These are phyloP conservation scores for Crematogaster levior DNA, from an alignment of 2,888 invertebrate genomes.

Conservation along the genomic window DNA sequence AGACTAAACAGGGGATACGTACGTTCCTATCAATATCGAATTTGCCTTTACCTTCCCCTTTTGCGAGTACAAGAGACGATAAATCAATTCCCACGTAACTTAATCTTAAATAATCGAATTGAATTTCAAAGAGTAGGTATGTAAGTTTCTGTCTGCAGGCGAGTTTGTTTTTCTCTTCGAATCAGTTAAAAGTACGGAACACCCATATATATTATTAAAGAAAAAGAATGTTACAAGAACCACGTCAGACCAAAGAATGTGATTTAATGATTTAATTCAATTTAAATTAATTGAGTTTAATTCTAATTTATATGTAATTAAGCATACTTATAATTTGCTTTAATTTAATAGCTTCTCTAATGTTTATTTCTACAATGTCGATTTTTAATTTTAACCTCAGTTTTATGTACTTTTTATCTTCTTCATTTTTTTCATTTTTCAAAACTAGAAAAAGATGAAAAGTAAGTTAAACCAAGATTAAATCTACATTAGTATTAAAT, in stretches of 20 bases:
- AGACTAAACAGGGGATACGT: neutral
- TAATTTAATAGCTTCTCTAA: neutral
- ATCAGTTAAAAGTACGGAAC: neutral
- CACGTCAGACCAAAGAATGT: neutral
- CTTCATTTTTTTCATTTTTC: too few relatives aligned
- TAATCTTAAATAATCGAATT: conserved; percentile 19
- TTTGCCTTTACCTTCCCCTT: neutral
- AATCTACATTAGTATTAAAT: too few relatives aligned
- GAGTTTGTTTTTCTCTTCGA: neutral
- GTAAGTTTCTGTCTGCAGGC: neutral
- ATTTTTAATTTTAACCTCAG: too few relatives aligned
- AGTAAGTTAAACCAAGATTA: too few relatives aligned
- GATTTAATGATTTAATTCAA: neutral
- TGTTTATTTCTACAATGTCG: too few relatives aligned
- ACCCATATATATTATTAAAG: neutral
- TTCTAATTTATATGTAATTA: conserved; percentile 2
- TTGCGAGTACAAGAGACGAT: neutral
- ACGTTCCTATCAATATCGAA: neutral
- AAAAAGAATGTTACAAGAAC: neutral
- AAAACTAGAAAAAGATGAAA: too few relatives aligned
- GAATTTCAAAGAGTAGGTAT: neutral
- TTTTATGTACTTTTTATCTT: too few relatives aligned
- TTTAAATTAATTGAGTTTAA: neutral
- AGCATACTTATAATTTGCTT: neutral
- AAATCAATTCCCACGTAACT: conserved; percentile 21